These are phyloP conservation scores for Tychaedon coryphoeus DNA, from an alignment of 2,113 vertebrate species.

Conservation along the genomic window DNA sequence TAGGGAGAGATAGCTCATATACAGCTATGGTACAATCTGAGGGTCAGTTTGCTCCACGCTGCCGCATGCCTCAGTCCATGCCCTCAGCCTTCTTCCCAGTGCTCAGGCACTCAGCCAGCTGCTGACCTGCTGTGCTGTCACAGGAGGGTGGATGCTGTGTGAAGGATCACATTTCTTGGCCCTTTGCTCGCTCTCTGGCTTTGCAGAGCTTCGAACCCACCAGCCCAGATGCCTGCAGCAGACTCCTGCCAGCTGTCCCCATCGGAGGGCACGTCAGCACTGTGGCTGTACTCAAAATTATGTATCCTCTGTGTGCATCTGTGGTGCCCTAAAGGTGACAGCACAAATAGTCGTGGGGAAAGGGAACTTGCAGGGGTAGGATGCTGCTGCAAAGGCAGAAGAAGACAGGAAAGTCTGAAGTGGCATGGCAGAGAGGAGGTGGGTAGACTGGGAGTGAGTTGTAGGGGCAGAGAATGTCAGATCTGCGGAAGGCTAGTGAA, in stretches of 20 bases:
- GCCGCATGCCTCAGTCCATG: background rate
- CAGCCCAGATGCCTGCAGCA: background rate
- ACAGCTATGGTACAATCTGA: background rate
- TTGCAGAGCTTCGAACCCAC: background rate
- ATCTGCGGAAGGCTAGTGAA: background rate
- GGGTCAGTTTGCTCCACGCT: background rate
- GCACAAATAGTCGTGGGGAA: background rate
- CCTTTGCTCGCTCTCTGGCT: background rate
- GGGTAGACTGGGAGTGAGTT: background rate
- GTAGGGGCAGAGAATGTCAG: background rate
- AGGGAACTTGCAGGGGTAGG: background rate
- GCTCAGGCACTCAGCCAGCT: background rate
- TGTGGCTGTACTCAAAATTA: background rate
- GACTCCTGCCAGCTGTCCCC: background rate
- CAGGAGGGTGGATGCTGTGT: accelerated
- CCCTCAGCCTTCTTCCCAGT: background rate
- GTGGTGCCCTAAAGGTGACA: background rate
- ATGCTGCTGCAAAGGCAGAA: background rate
- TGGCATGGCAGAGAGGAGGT: background rate
- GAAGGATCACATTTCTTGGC: accelerated
- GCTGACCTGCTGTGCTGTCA: background rate
- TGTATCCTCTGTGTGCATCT: accelerated
- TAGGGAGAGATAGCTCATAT: background rate
- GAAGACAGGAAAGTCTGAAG: background rate
- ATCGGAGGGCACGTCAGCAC: background rate